Evolutionary conservation across 2,888 invertebrate species (phyloP).

Genomic region (Euzetes globulus): DNA sequence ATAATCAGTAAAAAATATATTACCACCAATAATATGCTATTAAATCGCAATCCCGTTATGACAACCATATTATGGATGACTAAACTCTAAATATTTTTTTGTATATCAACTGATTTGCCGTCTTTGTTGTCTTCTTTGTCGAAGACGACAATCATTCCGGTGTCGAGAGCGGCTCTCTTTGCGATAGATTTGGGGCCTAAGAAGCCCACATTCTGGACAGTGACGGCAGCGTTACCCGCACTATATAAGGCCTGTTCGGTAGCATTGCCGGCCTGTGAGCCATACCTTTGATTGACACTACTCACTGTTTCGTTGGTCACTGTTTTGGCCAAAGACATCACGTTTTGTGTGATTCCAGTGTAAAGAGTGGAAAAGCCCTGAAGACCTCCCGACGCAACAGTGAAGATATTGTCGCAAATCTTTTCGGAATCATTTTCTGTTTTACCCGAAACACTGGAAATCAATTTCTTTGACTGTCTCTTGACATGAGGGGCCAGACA

Average conservation of each 20-base stretch:
- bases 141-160: slow-evolving; percentile 8
- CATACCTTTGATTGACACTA: slow-evolving; percentile 10
- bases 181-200: slow-evolving; percentile 28
- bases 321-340: slow-evolving; percentile 2
- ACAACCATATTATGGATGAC: too few species aligned
- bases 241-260: slow-evolving; percentile 26
- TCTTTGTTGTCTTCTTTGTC: not conserved
- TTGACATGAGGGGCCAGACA: slow-evolving; percentile 25
- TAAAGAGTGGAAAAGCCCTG: slow-evolving; percentile 14
- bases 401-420: slow-evolving; percentile 8
- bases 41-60: too few species aligned
- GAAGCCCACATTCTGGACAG: not conserved
- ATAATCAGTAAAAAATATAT: too few species aligned
- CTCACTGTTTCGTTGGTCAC: slow-evolving; percentile 11
- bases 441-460: slow-evolving; percentile 25
- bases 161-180: not conserved
- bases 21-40: too few species aligned
- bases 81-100: not conserved
- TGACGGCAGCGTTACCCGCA: not conserved
- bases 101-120: not conserved
- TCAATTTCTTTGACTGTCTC: slow-evolving; percentile 17
- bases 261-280: not conserved
- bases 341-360: slow-evolving; percentile 17
- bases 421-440: slow-evolving; percentile 3
- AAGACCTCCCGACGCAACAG: slow-evolving; percentile 12